These are phyloP conservation scores for Hucho hucho DNA, from an alignment of 2,113 vertebrate species.

Conservation along the genomic window DNA sequence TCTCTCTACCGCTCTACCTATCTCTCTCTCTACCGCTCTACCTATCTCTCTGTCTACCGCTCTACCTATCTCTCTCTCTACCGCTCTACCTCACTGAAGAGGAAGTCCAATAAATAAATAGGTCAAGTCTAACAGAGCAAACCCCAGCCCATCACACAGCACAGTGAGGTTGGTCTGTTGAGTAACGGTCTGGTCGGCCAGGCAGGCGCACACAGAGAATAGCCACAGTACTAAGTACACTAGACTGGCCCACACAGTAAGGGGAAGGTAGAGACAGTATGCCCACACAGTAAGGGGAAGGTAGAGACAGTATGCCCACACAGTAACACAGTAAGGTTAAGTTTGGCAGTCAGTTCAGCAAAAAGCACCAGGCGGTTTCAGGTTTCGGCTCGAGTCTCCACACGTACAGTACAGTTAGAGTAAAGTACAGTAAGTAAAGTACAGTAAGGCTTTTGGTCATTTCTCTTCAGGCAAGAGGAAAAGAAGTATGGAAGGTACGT, in stretches of 20 bases:
- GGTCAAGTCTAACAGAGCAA: neutral
- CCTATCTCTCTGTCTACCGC: too few species aligned
- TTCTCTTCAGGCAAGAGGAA: constrained; percentile 52
- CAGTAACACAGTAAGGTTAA: neutral
- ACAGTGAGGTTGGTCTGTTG: neutral
- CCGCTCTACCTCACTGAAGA: constrained; percentile 19
- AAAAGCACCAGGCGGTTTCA: constrained; percentile 28
- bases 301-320: neutral
- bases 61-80: too few species aligned
- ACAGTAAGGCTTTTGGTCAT: constrained; percentile 67
- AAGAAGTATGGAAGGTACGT: constrained; percentile 39
- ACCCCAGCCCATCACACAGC: neutral
- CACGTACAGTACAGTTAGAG: constrained; percentile 18
- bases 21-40: constrained; percentile 31
- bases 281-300: too few species aligned
- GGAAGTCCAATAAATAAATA: constrained; percentile 29
- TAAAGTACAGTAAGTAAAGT: constrained; percentile 71
- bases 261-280: too few species aligned
- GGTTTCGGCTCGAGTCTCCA: constrained; percentile 33
- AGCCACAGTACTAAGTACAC: neutral
- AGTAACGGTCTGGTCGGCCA: neutral
- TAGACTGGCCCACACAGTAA: neutral
- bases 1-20: constrained; percentile 22
- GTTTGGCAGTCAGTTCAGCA: too few species aligned
- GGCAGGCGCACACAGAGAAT: too few species aligned